Evolutionary conservation across 2,888 invertebrate species (phyloP).

Genomic region (Lasius platythorax): DNA sequence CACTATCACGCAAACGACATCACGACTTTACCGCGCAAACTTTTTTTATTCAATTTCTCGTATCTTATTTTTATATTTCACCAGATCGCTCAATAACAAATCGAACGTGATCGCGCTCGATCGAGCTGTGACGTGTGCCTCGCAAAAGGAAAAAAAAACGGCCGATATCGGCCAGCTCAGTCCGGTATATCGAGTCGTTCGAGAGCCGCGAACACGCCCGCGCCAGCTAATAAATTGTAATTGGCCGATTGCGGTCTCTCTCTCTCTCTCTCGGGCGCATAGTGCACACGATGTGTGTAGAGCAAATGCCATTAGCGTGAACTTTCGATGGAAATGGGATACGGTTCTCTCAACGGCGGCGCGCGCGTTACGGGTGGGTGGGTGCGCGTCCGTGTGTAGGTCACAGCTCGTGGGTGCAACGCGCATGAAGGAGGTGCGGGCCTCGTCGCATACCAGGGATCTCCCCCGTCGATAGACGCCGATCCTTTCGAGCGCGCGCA

Average conservation of each 20-base stretch:
- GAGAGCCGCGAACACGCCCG: slow-evolving; percentile 75
- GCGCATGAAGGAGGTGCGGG: slow-evolving; percentile 72
- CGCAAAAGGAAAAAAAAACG: slow-evolving; percentile 47
- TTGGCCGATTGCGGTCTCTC: slow-evolving; percentile 63
- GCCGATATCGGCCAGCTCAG: slow-evolving; percentile 64
- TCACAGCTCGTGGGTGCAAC: slow-evolving; percentile 76
- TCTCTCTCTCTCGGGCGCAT: slow-evolving; percentile 49
- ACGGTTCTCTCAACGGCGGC: slow-evolving; percentile 64
- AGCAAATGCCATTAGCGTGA: slow-evolving; percentile 83
- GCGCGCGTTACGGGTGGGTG: slow-evolving; percentile 48
- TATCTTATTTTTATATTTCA: neutral
- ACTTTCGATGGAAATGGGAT: slow-evolving; percentile 81
- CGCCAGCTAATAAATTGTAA: slow-evolving; percentile 81
- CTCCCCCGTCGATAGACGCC: slow-evolving; percentile 60
- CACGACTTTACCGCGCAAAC: neutral
- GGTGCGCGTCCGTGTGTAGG: slow-evolving; percentile 77
- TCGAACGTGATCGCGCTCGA: slow-evolving; percentile 13
- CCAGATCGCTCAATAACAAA: neutral
- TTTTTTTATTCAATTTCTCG: neutral
- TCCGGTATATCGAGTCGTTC: slow-evolving; percentile 64
- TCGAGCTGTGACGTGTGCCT: slow-evolving; percentile 22
- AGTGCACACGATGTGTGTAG: slow-evolving; percentile 69
- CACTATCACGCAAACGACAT: neutral
- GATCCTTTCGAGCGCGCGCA: slow-evolving; percentile 62
- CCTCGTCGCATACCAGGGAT: slow-evolving; percentile 75